A percentile compares a stretch with the other conserved stretches of the same genome.
phyloP scores from a whole-genome alignment of 2,113 vertebrate genomes.

The Camarhynchus parvulus region DNA sequence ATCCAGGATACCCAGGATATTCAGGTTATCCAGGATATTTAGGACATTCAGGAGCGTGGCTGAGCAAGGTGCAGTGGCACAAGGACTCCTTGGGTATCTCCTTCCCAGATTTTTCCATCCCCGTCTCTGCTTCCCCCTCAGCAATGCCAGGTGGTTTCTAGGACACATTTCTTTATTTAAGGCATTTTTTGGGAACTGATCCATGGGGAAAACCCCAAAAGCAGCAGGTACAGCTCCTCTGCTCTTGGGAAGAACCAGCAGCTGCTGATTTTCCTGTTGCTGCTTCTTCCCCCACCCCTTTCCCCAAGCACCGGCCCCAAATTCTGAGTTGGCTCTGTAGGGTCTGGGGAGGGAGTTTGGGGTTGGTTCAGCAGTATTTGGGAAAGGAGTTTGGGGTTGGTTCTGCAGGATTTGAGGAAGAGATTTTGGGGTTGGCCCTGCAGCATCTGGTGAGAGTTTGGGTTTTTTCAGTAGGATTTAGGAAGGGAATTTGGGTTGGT shows the following conservation, averaged over 20 bases:
- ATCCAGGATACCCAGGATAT: too few species aligned
- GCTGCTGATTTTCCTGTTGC: not conserved
- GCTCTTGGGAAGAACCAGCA: too few species aligned
- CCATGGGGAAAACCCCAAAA: not conserved
- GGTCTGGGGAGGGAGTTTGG: too few species aligned
- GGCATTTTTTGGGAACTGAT: accelerated
- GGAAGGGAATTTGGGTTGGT: too few species aligned
- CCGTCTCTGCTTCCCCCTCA: not conserved
- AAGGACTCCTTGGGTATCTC: not conserved
- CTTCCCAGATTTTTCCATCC: not conserved
- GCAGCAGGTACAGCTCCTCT: not conserved
- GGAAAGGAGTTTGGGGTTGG: too few species aligned
- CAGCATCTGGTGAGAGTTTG: not conserved
- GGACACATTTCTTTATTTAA: not conserved
- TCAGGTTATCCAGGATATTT: not conserved
- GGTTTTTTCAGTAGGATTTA: too few species aligned
- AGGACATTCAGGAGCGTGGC: not conserved
- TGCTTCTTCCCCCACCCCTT: not conserved
- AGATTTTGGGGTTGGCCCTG: not conserved
- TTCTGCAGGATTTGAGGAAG: too few species aligned
- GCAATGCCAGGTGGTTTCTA: not conserved
- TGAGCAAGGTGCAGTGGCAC: not conserved
- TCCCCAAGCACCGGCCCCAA: not conserved
- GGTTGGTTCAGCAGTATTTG: not conserved
- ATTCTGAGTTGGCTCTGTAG: not conserved